phyloP scores from a whole-genome alignment of 2,888 invertebrate species.

The Megalurothrips usitatus region DNA sequence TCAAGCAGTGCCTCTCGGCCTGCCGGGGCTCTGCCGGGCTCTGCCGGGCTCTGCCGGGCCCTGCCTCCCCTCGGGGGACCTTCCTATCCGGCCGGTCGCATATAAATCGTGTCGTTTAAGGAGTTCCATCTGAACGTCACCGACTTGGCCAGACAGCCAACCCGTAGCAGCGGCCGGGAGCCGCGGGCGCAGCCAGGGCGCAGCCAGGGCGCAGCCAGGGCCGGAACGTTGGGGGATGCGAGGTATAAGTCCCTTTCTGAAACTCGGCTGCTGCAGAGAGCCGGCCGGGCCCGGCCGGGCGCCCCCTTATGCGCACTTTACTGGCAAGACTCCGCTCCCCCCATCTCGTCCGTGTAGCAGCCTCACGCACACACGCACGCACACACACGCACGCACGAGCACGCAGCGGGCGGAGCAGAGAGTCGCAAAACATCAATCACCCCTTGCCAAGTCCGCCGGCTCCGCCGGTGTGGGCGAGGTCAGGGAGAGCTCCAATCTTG shows the following conservation, averaged over 20 bases:
- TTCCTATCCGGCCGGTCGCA: conserved; percentile 1
- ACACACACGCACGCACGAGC: no score
- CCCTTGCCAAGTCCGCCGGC: not conserved
- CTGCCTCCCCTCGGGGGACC: not conserved
- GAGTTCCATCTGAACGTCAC: conserved; percentile 4
- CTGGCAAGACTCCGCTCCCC: not conserved
- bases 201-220: no score
- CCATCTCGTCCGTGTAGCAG: not conserved
- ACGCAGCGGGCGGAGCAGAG: no score
- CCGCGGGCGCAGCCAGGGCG: no score
- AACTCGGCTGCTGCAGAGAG: no score
- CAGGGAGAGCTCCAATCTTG: not conserved
- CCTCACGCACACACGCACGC: no score
- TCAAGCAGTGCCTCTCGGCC: not conserved
- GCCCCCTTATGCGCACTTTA: not conserved
- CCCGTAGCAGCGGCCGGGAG: not conserved
- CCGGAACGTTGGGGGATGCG: no score
- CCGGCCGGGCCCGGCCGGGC: not conserved
- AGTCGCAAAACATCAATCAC: no score
- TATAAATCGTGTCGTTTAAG: conserved; percentile 16
- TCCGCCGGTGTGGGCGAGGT: not conserved
- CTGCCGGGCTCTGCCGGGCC: not conserved
- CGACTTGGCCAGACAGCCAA: not conserved
- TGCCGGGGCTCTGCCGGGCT: no score
- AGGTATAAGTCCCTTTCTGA: no score